phyloP scores from a whole-genome alignment of 2,888 invertebrate species.

The Hypselothyrea guttata region DNA sequence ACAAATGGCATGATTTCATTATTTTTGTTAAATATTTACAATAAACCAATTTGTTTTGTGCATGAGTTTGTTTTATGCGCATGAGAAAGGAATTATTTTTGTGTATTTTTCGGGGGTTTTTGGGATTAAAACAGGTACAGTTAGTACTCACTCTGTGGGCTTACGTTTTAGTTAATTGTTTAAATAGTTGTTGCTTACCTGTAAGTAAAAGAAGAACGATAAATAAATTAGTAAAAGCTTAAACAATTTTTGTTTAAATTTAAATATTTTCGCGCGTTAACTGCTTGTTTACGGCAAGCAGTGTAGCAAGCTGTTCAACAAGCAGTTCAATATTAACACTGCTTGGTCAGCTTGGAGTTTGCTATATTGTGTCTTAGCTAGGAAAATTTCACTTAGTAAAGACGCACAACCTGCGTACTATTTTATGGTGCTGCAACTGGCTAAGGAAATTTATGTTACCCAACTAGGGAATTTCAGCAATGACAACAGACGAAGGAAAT shows the following conservation, averaged over 20 bases:
- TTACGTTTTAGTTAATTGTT: too few species aligned
- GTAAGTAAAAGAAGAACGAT: constrained; percentile 16
- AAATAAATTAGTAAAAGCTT: not conserved
- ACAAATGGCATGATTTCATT: constrained; percentile 21
- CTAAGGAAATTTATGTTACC: too few species aligned
- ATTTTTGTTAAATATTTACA: constrained; percentile 19
- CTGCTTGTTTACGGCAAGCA: constrained; percentile 2
- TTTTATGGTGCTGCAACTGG: too few species aligned
- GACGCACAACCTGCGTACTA: too few species aligned
- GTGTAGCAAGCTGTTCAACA: too few species aligned
- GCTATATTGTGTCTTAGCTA: not conserved
- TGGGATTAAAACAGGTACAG: constrained; percentile 7
- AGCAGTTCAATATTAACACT: constrained; percentile 1
- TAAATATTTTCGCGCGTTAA: not conserved
- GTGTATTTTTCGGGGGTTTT: constrained; percentile 21
- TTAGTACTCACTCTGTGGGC: constrained; percentile 44
- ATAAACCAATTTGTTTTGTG: constrained; percentile 19
- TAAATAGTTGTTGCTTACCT: constrained; percentile 52
- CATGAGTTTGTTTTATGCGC: constrained; percentile 31
- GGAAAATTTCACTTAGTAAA: not conserved
- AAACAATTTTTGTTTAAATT: not conserved
- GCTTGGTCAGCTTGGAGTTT: not conserved
- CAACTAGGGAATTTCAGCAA: not conserved
- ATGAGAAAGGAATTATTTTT: constrained; percentile 24
- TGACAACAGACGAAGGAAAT: not conserved